Conservation (phyloP, 2,797 vertebrate species). For the Typhlichthys eigenmanni region DNA sequence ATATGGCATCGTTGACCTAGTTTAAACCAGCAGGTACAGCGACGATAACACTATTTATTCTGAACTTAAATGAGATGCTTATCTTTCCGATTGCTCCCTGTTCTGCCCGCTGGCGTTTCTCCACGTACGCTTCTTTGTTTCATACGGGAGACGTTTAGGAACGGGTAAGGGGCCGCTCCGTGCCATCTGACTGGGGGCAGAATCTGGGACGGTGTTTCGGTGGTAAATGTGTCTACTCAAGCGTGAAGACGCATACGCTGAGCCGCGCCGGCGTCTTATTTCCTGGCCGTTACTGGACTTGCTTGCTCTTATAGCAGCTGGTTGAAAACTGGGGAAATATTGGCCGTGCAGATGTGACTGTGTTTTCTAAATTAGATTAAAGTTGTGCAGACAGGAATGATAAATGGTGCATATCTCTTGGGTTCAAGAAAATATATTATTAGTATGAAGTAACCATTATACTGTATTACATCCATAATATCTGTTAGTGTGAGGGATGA, state of each 20-base stretch:
- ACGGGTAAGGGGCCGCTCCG: conserved; percentile 75
- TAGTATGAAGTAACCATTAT: too few species aligned
- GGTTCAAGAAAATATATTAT: not conserved
- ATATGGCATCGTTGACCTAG: conserved; percentile 71
- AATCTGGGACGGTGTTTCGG: conserved; percentile 71
- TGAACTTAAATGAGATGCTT: conserved; percentile 74
- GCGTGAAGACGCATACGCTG: conserved; percentile 70
- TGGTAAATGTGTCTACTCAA: conserved; percentile 72
- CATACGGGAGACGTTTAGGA: conserved; percentile 68
- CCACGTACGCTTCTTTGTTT: conserved; percentile 61
- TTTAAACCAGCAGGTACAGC: conserved; percentile 54
- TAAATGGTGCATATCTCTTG: conserved; percentile 27
- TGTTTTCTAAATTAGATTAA: conserved; percentile 47
- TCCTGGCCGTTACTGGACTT: conserved; percentile 63
- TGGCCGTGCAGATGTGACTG: conserved; percentile 54
- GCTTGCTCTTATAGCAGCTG: conserved; percentile 46
- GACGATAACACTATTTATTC: conserved; percentile 55
- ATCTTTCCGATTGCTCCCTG: conserved; percentile 70
- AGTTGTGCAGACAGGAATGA: conserved; percentile 40
- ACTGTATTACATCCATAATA: too few species aligned
- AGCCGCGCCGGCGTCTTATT: conserved; percentile 70
- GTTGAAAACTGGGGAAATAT: conserved; percentile 49
- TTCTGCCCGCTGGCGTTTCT: conserved; percentile 49
- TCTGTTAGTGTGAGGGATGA: too few species aligned
- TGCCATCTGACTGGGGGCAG: conserved; percentile 74